phyloP scores from a whole-genome alignment of 92 coral and sea anemone species.

The Actinostola sp. region DNA sequence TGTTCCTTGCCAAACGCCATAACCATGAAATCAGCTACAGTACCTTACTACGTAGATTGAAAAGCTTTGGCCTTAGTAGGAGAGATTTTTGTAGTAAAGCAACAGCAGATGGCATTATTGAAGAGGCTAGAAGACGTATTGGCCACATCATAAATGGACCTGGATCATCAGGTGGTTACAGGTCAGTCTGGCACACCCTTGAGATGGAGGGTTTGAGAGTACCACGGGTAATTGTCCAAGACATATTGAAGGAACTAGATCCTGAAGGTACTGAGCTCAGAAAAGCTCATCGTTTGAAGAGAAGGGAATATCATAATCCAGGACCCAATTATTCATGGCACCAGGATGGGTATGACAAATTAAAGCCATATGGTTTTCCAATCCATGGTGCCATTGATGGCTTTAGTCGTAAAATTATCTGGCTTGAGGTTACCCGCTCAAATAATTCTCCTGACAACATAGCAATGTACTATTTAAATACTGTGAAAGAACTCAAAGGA shows the following conservation, averaged over 20 bases:
- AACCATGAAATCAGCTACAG: slow-evolving; percentile 47
- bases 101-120: slow-evolving; percentile 13
- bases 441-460: slow-evolving; percentile 66
- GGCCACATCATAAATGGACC: slow-evolving; percentile 59
- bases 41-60: slow-evolving; percentile 58
- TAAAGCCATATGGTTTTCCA: slow-evolving; percentile 57
- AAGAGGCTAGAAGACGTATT: slow-evolving; percentile 33
- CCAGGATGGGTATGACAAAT: slow-evolving; percentile 55
- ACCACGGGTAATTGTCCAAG: slow-evolving; percentile 60
- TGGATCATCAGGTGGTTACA: slow-evolving; percentile 64
- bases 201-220: slow-evolving; percentile 64
- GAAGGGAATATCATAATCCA: slow-evolving; percentile 41
- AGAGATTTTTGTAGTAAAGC: slow-evolving; percentile 5
- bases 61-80: slow-evolving; percentile 53
- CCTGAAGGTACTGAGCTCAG: slow-evolving; percentile 45
- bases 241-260: slow-evolving; percentile 60
- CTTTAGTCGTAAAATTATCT: slow-evolving; percentile 49
- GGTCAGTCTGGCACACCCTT: slow-evolving; percentile 64
- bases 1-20: slow-evolving; percentile 51
- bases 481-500: slow-evolving; percentile 46
- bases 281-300: slow-evolving; percentile 53
- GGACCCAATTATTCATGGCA: slow-evolving; percentile 57
- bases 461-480: slow-evolving; percentile 39
- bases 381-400: too few species aligned
- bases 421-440: slow-evolving; percentile 52